A percentile compares a stretch with the other conserved stretches of the same genome.
These are phyloP conservation scores for Delia radicum DNA, from an alignment of 1,140 invertebrate species.

Conservation along the genomic window DNA sequence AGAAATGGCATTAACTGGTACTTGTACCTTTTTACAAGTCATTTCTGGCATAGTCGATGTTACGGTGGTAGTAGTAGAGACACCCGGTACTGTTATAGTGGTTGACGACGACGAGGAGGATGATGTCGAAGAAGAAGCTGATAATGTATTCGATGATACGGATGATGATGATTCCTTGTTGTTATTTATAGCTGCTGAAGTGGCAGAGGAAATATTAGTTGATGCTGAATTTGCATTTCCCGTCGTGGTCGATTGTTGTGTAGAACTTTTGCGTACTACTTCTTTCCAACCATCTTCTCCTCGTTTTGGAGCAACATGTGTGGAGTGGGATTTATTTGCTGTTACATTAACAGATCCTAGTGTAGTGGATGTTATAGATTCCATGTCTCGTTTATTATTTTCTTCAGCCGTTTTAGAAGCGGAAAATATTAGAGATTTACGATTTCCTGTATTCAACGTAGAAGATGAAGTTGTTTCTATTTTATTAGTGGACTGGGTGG, in stretches of 20 bases:
- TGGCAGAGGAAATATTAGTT: not conserved
- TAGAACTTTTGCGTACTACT: conserved; percentile 80
- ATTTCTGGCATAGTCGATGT: conserved; percentile 39
- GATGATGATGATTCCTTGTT: conserved; percentile 24
- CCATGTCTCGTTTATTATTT: conserved; percentile 6
- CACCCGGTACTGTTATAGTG: conserved; percentile 29
- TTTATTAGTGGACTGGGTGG: not conserved
- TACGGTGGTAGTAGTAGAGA: conserved; percentile 3
- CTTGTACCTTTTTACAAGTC: conserved; percentile 78
- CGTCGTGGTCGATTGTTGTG: conserved; percentile 43
- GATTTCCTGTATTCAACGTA: too few species aligned
- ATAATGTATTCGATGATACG: conserved; percentile 15
- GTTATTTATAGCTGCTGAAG: conserved; percentile 10
- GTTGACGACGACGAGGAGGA: conserved; percentile 29
- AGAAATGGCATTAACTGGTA: conserved; percentile 91
- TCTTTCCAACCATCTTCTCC: conserved; percentile 97
- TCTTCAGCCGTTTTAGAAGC: not conserved
- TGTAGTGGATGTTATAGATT: not conserved
- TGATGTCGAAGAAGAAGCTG: not conserved
- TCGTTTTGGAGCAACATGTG: conserved; percentile 33
- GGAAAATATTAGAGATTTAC: conserved; percentile 30
- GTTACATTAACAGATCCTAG: not conserved
- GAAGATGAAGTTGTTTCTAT: not conserved
- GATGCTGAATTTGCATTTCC: not conserved
- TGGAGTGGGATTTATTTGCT: conserved; percentile 14